Percentiles rank a stretch among this genome's conserved stretches.
Conservation (phyloP, 2,113 vertebrate genomes). For the Callorhinus ursinus region DNA sequence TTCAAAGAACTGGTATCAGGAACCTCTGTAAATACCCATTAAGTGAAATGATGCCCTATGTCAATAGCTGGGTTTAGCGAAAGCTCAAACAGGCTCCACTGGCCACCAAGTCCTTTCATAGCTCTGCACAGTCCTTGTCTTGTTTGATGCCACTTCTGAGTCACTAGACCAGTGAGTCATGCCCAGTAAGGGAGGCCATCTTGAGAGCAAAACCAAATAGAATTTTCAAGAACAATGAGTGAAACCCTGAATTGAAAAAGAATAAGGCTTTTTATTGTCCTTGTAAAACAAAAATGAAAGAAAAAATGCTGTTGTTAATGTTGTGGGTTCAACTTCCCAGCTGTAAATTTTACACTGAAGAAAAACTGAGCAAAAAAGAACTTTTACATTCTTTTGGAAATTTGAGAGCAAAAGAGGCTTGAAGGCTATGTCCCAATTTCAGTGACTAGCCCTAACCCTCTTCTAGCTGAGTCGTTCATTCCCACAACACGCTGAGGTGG, state of each 20-base stretch:
- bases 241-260: background rate
- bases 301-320: background rate
- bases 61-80: background rate
- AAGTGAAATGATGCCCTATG: background rate
- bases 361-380: background rate
- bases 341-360: background rate
- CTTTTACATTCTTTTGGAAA: background rate
- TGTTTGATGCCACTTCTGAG: constrained; percentile 65
- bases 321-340: background rate
- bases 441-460: background rate
- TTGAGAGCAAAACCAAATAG: constrained; percentile 34
- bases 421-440: background rate
- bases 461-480: background rate
- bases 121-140: constrained; percentile 54
- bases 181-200: constrained; percentile 53
- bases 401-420: background rate
- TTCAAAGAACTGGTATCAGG: constrained; percentile 15
- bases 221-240: constrained; percentile 60
- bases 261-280: constrained; percentile 32
- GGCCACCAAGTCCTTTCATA: background rate
- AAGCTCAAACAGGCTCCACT: background rate
- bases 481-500: background rate
- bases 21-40: background rate
- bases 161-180: constrained; percentile 74
- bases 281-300: constrained; percentile 1